A percentile compares a stretch with the other conserved stretches of the same genome.
Conservation (phyloP, 2,888 invertebrate genomes). For the Ormyrus labotus region DNA sequence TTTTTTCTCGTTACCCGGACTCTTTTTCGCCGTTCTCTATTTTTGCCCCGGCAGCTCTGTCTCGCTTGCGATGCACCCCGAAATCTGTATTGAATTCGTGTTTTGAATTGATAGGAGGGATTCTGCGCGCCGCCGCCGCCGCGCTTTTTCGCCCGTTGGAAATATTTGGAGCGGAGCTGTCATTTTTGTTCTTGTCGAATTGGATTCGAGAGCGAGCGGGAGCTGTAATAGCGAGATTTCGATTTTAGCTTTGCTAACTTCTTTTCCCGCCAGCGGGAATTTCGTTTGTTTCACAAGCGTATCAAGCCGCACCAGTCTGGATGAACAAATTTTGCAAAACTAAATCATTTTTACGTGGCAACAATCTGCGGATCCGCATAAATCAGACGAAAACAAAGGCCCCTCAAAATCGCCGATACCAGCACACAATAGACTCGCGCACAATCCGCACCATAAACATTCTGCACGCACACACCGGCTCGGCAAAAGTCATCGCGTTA, state of each 20-base stretch:
- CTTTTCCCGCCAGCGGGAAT: background rate
- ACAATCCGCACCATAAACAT: no score
- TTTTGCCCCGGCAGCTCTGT: background rate
- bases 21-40: conserved; percentile 9
- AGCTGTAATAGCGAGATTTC: background rate
- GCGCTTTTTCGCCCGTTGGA: conserved; percentile 14
- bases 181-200: conserved; percentile 40
- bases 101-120: conserved; percentile 41
- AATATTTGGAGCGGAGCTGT: conserved; percentile 41
- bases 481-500: conserved; percentile 1
- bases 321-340: no score
- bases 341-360: no score
- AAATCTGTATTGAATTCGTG: conserved; percentile 53
- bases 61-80: conserved; percentile 1
- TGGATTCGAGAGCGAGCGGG: conserved; percentile 21
- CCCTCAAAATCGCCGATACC: no score
- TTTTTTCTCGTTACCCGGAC: background rate
- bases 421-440: no score
- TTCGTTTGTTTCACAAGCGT: no score
- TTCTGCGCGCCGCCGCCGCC: background rate
- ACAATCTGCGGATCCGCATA: no score
- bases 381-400: no score
- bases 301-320: no score
- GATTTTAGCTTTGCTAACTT: background rate
- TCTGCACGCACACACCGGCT: no score